Conservation (phyloP, 2,113 vertebrate species). For the Apodemus speciosus region DNA sequence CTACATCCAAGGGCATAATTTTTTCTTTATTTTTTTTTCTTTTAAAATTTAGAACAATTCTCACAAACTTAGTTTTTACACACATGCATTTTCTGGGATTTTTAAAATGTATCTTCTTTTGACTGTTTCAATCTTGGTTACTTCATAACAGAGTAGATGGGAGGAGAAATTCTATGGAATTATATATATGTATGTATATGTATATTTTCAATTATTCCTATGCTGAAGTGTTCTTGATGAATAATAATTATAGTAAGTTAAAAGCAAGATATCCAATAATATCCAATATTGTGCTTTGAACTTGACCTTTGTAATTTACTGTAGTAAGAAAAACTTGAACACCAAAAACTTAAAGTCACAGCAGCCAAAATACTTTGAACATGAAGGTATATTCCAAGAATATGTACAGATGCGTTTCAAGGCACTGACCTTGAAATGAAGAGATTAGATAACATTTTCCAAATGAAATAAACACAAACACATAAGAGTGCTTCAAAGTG, state of each 20-base stretch:
- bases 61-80: background rate
- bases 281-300: background rate
- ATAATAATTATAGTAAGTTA: background rate
- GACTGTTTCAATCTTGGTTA: too few species aligned
- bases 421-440: background rate
- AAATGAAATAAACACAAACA: background rate
- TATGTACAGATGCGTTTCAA: background rate
- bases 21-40: background rate
- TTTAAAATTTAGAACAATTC: background rate
- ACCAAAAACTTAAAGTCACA: background rate
- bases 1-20: background rate
- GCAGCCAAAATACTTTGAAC: background rate
- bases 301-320: background rate
- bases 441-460: background rate
- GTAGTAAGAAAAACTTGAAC: background rate
- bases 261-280: background rate
- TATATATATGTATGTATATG: background rate
- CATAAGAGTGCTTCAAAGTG: background rate
- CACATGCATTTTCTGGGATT: background rate
- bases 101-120: background rate
- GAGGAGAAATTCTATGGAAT: background rate
- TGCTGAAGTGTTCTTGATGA: background rate
- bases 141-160: background rate
- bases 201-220: background rate
- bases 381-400: background rate